Conservation (phyloP, 2,888 invertebrate genomes). For the Acleris cristana region DNA sequence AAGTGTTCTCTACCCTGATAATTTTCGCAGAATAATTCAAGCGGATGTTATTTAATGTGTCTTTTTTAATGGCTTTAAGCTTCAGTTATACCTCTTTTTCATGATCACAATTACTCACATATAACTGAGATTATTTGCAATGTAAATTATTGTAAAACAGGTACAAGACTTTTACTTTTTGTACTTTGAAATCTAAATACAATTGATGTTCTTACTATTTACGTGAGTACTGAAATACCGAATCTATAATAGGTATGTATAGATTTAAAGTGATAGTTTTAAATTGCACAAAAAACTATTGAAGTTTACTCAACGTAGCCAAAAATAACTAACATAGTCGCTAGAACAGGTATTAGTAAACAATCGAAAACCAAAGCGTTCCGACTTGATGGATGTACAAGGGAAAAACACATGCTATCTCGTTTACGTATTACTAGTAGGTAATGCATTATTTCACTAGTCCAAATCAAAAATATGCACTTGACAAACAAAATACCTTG, state of each 20-base stretch:
- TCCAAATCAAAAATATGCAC: not conserved
- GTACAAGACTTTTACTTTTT: no score
- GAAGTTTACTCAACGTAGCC: not conserved
- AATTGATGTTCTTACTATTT: no score
- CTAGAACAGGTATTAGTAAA: not conserved
- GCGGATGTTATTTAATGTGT: no score
- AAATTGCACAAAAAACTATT: not conserved
- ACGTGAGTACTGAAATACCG: no score
- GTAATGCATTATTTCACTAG: not conserved
- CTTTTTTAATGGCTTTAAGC: no score
- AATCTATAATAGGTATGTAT: not conserved
- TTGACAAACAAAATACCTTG: not conserved
- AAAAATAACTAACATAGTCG: not conserved
- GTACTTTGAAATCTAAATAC: no score
- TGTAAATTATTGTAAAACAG: no score
- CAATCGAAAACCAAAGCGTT: constrained; percentile 31
- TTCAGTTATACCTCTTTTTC: no score
- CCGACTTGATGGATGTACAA: constrained; percentile 22
- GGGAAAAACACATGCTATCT: not conserved
- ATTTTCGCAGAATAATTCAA: no score
- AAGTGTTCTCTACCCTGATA: no score
- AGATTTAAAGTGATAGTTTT: not conserved
- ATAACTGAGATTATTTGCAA: no score
- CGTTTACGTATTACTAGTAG: not conserved
- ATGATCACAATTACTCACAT: no score